Evolutionary conservation across 2,888 invertebrate genomes (phyloP).

Genomic region (Dugesia japonica): DNA sequence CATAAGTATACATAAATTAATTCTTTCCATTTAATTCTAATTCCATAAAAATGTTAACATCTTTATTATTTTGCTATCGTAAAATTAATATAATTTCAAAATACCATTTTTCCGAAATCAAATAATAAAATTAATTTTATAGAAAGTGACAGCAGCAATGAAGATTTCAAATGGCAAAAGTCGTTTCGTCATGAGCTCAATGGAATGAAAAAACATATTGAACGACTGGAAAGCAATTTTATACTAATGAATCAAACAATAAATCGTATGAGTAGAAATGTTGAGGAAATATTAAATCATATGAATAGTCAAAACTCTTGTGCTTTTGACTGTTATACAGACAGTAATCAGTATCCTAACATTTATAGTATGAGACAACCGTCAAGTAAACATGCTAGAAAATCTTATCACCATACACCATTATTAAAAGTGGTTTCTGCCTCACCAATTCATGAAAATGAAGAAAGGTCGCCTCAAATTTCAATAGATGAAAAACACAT

Average conservation of each 20-base stretch:
- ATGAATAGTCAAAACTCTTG: neutral
- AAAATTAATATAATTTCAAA: too few relatives aligned
- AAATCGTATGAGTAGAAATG: neutral
- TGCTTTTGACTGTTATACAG: neutral
- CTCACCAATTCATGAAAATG: neutral
- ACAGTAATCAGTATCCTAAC: neutral
- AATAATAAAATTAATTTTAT: too few relatives aligned
- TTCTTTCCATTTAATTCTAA: too few relatives aligned
- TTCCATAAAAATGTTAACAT: too few relatives aligned
- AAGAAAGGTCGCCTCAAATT: neutral
- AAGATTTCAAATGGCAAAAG: neutral
- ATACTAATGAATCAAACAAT: neutral
- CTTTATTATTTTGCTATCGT: too few relatives aligned
- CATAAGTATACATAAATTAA: too few relatives aligned
- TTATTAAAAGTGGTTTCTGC: neutral
- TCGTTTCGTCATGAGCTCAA: neutral
- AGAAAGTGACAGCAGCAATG: constrained; percentile 2
- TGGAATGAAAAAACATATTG: constrained; percentile 16
- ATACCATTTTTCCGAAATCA: too few relatives aligned
- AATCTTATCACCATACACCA: neutral
- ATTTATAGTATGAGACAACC: neutral
- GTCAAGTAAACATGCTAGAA: neutral
- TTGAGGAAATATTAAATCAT: neutral
- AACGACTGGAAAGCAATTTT: neutral
- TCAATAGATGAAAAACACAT: neutral